Base-by-base conservation (phyloP, 2,113 vertebrate species). In the Syrrhaptes paradoxus region DNA sequence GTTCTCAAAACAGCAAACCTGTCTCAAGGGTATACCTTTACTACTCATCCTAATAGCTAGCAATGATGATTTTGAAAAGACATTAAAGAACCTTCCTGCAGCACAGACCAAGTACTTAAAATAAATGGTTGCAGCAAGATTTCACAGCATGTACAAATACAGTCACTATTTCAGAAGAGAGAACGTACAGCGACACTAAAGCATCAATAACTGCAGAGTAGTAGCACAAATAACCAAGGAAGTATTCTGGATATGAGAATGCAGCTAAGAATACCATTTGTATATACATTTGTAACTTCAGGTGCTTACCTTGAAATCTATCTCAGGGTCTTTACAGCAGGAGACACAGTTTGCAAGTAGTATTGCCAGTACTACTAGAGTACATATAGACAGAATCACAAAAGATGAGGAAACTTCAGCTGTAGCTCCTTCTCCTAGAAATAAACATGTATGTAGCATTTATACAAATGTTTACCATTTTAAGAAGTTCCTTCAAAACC, bases 261-360 rank as follows among this genome's bases (percentile, higher is more conserved):
- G 17, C 14, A 43, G 9, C 26, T 10, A 38, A 54, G 46, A 89
- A 22, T 13, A 34, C 4, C 32, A 74, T 17, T 21, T 72, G 17
- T 9, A 21, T 17, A 63, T 20, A 73, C 22, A 32, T 3, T 45
- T 49, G 45, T 32, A n/a, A 46, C 38, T 51, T n/a, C 63, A 73
- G 62, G 28, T 32, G 52, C 98, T 98, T 97, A 99, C 99, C 99
- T 99, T 99, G 97, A 99, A 99, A 97, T 99, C 98, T 97, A 99
- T 99, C 97, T 99, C 99, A 4, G 98, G 98, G 87, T 99, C 98
- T 97, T 99, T 99, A 97, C 99, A 99, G 98, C 99, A 99, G 97
- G 98, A 99, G 63, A 98, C 98, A 89, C 99, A 99, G 97, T 99
- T 99, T 66, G 98, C 97, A 48, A 99, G 97, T 94, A 99, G 74